These are phyloP conservation scores for Aleiodes testaceus DNA, from an alignment of 2,888 invertebrate species.

Conservation along the genomic window DNA sequence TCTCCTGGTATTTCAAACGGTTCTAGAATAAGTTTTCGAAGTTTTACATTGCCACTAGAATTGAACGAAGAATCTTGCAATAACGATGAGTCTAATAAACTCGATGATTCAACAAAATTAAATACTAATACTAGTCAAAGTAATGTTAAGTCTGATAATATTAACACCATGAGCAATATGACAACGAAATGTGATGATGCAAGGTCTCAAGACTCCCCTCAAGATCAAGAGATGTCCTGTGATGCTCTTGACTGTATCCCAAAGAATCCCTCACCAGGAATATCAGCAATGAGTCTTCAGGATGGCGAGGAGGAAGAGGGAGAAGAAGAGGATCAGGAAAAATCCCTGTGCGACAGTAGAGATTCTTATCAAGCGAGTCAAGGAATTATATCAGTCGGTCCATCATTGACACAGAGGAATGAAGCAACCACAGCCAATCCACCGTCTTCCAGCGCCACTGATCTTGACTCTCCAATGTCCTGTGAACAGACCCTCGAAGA, in stretches of 20 bases:
- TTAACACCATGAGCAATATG: conserved; percentile 48
- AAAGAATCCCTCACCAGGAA: conserved; percentile 6
- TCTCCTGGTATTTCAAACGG: conserved; percentile 66
- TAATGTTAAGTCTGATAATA: conserved; percentile 56
- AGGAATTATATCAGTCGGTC: conserved; percentile 36
- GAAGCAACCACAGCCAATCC: conserved; percentile 48
- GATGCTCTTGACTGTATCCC: conserved; percentile 43
- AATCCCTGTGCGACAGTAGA: conserved; percentile 39
- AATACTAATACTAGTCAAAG: conserved; percentile 65
- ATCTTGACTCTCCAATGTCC: conserved; percentile 70
- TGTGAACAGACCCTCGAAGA: conserved; percentile 68
- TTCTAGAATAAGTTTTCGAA: conserved; percentile 71
- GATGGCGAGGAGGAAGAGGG: conserved; percentile 1
- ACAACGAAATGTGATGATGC: conserved; percentile 46
- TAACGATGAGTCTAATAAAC: conserved; percentile 56
- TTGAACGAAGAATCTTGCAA: conserved; percentile 59
- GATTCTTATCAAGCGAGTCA: conserved; percentile 42
- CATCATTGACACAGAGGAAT: conserved; percentile 53
- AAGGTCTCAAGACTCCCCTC: conserved; percentile 41
- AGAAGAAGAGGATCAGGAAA: conserved; percentile 24
- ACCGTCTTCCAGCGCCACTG: conserved; percentile 62
- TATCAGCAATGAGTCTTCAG: conserved; percentile 31
- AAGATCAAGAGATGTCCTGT: conserved; percentile 51
- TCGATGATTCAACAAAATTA: conserved; percentile 52
- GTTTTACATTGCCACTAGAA: conserved; percentile 68